A percentile compares a stretch with the other conserved stretches of the same genome.
Conservation (phyloP, 2,797 vertebrate genomes). For the Arremon aurantiirostris region DNA sequence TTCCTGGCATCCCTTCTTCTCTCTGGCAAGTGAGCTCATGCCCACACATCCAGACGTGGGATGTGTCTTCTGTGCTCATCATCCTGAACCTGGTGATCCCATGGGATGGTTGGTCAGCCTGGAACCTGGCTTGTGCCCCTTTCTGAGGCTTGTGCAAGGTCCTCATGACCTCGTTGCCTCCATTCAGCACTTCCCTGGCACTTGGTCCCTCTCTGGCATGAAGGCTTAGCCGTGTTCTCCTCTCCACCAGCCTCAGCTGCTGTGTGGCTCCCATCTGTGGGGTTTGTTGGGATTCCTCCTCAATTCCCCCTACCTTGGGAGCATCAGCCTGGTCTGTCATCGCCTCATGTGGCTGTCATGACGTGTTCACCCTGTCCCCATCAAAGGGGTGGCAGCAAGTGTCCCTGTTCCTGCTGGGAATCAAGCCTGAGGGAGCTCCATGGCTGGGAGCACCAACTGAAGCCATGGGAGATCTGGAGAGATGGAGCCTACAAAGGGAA, state of each 20-base stretch:
- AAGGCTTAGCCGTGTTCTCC: background rate
- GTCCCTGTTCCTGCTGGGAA: background rate
- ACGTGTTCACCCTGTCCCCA: fast-evolving
- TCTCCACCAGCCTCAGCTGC: background rate
- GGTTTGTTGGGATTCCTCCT: background rate
- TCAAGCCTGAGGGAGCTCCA: background rate
- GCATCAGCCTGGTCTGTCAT: background rate
- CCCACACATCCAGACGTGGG: background rate
- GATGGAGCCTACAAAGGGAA: background rate
- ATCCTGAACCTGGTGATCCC: background rate
- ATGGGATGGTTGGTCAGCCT: background rate
- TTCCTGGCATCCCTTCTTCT: background rate
- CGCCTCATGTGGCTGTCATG: fast-evolving
- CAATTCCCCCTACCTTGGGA: fast-evolving
- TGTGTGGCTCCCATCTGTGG: fast-evolving
- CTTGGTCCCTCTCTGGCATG: fast-evolving
- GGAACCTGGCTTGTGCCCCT: background rate
- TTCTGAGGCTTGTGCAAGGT: background rate
- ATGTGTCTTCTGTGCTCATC: background rate
- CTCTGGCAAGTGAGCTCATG: fast-evolving
- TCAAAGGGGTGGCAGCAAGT: fast-evolving
- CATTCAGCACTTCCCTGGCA: fast-evolving
- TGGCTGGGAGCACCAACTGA: background rate
- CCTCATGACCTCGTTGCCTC: fast-evolving
- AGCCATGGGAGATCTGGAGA: background rate